These are phyloP conservation scores for Scarus forsteni DNA, from an alignment of 2,797 vertebrate genomes.

Conservation along the genomic window DNA sequence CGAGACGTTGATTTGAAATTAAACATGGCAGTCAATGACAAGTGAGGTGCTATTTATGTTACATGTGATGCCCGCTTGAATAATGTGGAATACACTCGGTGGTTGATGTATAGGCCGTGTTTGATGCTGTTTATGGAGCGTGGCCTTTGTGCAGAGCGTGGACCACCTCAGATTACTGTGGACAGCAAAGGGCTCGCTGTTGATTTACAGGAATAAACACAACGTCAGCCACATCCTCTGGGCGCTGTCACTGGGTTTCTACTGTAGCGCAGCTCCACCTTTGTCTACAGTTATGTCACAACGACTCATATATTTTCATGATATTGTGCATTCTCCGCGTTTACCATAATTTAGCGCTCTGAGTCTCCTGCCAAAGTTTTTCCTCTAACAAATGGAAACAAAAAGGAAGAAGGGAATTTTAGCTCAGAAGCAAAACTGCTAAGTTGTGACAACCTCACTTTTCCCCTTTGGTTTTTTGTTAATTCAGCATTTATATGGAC, in stretches of 20 bases:
- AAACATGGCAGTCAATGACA: constrained; percentile 4
- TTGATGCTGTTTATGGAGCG: constrained; percentile 19
- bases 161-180: constrained; percentile 36
- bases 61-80: constrained; percentile 14
- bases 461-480: background rate
- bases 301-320: constrained; percentile 40
- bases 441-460: background rate
- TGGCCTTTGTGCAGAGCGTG: constrained; percentile 11
- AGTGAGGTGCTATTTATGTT: constrained; percentile 5
- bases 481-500: too few species aligned
- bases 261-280: constrained; percentile 26
- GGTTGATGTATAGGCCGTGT: background rate
- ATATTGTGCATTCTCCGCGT: constrained; percentile 25
- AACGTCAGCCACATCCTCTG: constrained; percentile 48
- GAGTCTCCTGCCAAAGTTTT: constrained; percentile 25
- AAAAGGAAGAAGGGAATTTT: constrained; percentile 6
- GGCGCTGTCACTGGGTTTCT: constrained; percentile 35
- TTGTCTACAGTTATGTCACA: constrained; percentile 37
- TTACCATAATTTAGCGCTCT: constrained; percentile 5
- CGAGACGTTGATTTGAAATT: constrained; percentile 23
- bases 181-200: constrained; percentile 28
- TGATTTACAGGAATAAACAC: constrained; percentile 49
- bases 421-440: background rate
- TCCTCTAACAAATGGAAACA: constrained; percentile 9
- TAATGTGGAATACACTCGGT: constrained; percentile 14